Conservation (phyloP, 2,113 vertebrate species). For the Marcusenius ussheri region DNA sequence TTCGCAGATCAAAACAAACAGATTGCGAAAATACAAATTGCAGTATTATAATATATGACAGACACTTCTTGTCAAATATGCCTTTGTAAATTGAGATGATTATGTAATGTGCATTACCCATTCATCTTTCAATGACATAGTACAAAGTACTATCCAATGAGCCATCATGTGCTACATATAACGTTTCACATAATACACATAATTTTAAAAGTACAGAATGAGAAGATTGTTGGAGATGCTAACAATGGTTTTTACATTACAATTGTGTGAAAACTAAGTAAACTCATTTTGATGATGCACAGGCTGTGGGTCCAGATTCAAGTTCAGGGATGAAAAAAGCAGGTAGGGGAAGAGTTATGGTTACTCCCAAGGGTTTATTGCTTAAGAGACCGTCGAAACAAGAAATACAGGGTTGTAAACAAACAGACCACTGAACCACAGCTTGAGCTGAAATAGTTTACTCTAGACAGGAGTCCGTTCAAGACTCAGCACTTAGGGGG, state of each 20-base stretch:
- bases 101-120: background rate
- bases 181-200: background rate
- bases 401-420: background rate
- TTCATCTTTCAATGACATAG: background rate
- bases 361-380: background rate
- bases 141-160: background rate
- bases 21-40: background rate
- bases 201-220: background rate
- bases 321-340: background rate
- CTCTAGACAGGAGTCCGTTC: background rate
- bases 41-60: background rate
- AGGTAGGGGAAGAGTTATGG: background rate
- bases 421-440: background rate
- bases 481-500: background rate
- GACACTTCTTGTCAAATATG: background rate
- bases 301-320: background rate
- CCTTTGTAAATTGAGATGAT: background rate
- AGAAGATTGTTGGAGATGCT: background rate
- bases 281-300: background rate
- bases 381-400: background rate
- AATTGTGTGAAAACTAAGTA: background rate
- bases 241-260: background rate
- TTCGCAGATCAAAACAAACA: background rate
- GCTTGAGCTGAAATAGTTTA: background rate
- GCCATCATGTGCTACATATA: background rate